Percentiles rank a stretch among this genome's conserved stretches.
Evolutionary conservation across 2,113 vertebrate genomes (phyloP).

Genomic region (Formicarius rufipectus): DNA sequence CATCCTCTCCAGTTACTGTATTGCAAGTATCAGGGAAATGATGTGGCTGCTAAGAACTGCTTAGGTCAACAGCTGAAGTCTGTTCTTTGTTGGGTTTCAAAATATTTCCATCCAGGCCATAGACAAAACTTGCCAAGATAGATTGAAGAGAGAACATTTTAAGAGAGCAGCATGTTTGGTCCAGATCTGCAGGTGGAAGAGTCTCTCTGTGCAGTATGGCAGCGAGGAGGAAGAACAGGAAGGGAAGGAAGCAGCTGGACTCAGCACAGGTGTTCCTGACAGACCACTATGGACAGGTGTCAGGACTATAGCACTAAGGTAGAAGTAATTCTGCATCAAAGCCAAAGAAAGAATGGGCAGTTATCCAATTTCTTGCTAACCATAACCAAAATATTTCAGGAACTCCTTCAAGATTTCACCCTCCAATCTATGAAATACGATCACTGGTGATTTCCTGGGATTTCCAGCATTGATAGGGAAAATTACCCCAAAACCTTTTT

Average conservation of each 20-base stretch:
- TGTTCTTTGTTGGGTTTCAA: background rate
- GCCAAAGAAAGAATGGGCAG: background rate
- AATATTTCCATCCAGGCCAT: background rate
- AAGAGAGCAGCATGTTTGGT: background rate
- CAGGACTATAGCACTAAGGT: background rate
- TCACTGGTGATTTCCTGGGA: background rate
- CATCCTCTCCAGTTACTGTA: rapidly evolving
- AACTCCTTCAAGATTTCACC: background rate
- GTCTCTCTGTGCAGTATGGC: rapidly evolving
- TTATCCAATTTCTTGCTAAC: background rate
- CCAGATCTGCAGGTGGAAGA: background rate
- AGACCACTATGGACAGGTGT: background rate
- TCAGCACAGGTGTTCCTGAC: background rate
- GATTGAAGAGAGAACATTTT: background rate
- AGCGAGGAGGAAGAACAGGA: background rate
- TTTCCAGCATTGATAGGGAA: background rate
- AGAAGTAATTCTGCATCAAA: background rate
- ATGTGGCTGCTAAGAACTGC: background rate
- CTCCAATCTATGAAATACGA: background rate
- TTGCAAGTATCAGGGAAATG: background rate
- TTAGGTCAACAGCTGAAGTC: slow-evolving; percentile 24
- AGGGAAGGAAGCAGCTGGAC: background rate
- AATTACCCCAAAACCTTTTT: background rate
- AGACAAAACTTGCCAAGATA: background rate
- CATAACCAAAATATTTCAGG: background rate